Conservation (phyloP, 2,113 vertebrate species). For the Ceyx cyanopectus region DNA sequence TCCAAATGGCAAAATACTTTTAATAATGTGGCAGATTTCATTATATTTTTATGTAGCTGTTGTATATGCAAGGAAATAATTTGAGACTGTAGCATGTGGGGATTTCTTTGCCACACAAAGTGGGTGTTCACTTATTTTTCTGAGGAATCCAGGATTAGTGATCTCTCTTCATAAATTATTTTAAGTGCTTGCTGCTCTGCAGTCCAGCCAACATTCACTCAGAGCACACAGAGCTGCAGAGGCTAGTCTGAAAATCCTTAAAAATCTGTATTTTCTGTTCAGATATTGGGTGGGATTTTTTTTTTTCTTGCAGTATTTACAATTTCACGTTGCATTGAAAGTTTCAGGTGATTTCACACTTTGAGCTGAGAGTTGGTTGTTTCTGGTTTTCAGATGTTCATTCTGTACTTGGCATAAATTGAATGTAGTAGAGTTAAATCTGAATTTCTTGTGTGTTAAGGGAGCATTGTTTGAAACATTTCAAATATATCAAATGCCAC, state of each 20-base stretch:
- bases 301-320: not conserved
- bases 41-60: not conserved
- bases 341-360: not conserved
- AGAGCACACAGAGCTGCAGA: not conserved
- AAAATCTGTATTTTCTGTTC: not conserved
- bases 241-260: not conserved
- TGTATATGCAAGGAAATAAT: not conserved
- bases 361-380: not conserved
- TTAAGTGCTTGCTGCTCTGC: not conserved
- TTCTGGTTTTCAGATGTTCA: not conserved
- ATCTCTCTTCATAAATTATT: not conserved
- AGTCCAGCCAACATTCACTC: not conserved
- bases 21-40: not conserved
- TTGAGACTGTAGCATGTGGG: not conserved
- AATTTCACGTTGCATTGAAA: not conserved
- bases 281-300: not conserved
- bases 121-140: not conserved
- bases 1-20: not conserved
- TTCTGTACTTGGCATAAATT: not conserved
- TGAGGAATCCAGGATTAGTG: not conserved
- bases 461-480: conserved; percentile 33
- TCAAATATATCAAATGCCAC: conserved; percentile 24
- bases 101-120: not conserved
- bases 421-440: not conserved
- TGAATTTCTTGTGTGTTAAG: not conserved